phyloP scores from a whole-genome alignment of 1,140 invertebrate genomes.

The Lasioglossum baleicum region DNA sequence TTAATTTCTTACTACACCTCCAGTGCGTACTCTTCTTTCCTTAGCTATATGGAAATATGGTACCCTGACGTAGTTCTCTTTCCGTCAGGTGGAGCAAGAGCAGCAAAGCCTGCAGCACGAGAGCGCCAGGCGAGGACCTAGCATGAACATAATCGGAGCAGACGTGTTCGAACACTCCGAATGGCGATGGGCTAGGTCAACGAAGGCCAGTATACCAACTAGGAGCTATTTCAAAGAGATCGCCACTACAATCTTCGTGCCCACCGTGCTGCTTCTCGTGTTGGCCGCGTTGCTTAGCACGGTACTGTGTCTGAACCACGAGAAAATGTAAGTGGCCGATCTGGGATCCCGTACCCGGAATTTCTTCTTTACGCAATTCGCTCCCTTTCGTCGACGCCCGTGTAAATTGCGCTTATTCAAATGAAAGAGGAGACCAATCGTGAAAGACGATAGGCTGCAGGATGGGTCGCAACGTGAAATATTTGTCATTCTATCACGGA shows the following conservation, averaged over 20 bases:
- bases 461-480: constrained; percentile 1
- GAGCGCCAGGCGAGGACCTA: constrained; percentile 70
- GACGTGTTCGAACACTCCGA: constrained; percentile 70
- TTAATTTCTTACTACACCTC: too few relatives aligned
- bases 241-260: constrained; percentile 85
- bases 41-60: too few relatives aligned
- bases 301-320: constrained; percentile 88
- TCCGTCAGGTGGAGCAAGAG: constrained; percentile 47
- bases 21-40: constrained; percentile 76
- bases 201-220: constrained; percentile 82
- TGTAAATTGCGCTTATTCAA: too few relatives aligned
- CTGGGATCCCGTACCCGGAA: too few relatives aligned
- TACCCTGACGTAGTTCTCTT: too few relatives aligned
- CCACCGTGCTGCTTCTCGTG: constrained; percentile 84
- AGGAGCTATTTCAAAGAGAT: constrained; percentile 87
- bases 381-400: too few relatives aligned
- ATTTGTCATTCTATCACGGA: constrained; percentile 36
- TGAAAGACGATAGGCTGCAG: too few relatives aligned
- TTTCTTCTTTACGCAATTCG: too few relatives aligned
- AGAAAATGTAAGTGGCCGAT: constrained; percentile 86
- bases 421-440: too few relatives aligned
- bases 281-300: constrained; percentile 85
- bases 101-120: constrained; percentile 62
- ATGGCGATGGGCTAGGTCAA: constrained; percentile 82
- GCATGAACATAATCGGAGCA: constrained; percentile 74